phyloP scores from a whole-genome alignment of 2,888 invertebrate genomes.

The Muscina levida region DNA sequence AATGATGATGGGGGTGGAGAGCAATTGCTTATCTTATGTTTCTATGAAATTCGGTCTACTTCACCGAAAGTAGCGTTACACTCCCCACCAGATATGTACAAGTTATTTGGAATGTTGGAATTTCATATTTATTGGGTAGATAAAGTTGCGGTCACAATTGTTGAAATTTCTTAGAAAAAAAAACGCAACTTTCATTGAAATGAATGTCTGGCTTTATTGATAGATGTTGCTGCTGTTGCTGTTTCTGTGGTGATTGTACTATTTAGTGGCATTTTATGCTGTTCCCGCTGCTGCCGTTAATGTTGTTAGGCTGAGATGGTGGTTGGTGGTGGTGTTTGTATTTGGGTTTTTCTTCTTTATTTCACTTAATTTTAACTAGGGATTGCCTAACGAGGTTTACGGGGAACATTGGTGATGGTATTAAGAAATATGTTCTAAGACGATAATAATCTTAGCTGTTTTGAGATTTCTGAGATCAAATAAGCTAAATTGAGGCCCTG shows the following conservation, averaged over 20 bases:
- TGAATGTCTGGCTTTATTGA: slow-evolving; percentile 34
- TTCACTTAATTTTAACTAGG: too few relatives aligned
- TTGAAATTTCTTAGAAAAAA: slow-evolving; percentile 39
- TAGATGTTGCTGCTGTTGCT: background rate
- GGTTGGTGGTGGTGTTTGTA: slow-evolving; percentile 8
- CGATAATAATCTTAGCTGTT: too few relatives aligned
- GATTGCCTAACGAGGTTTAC: too few relatives aligned
- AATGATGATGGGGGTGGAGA: too few relatives aligned
- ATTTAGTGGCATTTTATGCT: background rate
- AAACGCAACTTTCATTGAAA: slow-evolving; percentile 45
- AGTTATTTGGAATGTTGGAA: background rate
- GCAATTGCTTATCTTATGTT: too few relatives aligned
- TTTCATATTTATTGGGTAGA: slow-evolving; percentile 5
- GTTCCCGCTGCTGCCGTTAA: background rate
- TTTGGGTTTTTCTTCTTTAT: background rate
- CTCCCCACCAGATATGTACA: background rate
- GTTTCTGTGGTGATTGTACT: background rate
- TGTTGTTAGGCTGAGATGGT: slow-evolving; percentile 9
- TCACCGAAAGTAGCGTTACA: background rate
- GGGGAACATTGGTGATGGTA: too few relatives aligned
- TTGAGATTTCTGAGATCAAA: too few relatives aligned
- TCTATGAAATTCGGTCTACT: background rate
- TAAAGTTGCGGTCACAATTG: slow-evolving; percentile 46
- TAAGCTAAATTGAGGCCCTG: too few relatives aligned
- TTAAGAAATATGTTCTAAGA: too few relatives aligned